Percentiles rank a stretch among this genome's conserved stretches.
Evolutionary conservation across 2,797 vertebrate species (phyloP).

Genomic region (Pangasius djambal): DNA sequence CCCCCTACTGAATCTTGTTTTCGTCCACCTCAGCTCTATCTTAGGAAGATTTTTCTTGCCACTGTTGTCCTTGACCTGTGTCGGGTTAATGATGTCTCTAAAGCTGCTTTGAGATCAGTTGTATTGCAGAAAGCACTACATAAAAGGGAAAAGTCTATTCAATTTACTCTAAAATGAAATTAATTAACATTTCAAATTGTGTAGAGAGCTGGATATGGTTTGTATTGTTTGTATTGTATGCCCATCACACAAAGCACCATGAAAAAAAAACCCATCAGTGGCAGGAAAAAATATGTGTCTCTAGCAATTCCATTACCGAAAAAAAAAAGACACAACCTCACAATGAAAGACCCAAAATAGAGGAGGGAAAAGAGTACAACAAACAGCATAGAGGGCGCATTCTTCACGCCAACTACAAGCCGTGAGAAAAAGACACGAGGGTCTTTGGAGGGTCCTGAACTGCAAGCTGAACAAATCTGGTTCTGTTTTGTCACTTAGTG

Average conservation of each 20-base stretch:
- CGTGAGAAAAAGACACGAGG: conserved; percentile 56
- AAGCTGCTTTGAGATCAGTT: neutral
- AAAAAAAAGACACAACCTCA: conserved; percentile 31
- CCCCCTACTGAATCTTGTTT: neutral
- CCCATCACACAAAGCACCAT: neutral
- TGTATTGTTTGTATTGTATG: neutral
- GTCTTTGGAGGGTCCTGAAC: conserved; percentile 64
- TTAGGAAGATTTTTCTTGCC: neutral
- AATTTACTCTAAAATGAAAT: neutral
- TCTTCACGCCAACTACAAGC: conserved; percentile 60
- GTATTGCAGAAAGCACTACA: neutral
- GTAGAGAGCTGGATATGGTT: neutral
- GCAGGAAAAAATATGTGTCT: neutral
- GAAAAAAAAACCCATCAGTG: too few species aligned
- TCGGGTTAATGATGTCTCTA: neutral
- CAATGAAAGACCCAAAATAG: conserved; percentile 19
- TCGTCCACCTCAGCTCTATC: neutral
- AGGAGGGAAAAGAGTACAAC: conserved; percentile 57
- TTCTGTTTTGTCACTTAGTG: conserved; percentile 69
- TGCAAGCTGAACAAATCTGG: conserved; percentile 73
- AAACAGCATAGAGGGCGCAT: conserved; percentile 60
- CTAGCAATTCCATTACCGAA: neutral
- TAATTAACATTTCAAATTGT: neutral
- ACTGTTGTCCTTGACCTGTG: neutral
- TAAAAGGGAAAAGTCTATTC: neutral